Evolutionary conservation across 2,888 invertebrate species (phyloP), one percentile per base, ranked within the genome.

Genomic region (Heliconius ethilla): DNA sequence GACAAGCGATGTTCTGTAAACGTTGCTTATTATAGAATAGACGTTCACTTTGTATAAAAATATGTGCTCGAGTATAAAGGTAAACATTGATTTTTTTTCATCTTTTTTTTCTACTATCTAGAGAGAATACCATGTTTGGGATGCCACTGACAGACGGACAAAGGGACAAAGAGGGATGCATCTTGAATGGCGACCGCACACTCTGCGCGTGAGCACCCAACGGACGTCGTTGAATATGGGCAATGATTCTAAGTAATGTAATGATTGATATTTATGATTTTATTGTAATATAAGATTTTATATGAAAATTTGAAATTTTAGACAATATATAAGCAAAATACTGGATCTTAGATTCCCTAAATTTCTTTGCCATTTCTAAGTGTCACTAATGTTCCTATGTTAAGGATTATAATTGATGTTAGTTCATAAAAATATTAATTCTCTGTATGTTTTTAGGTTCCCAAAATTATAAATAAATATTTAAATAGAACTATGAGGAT

Each of bases 1-100:
- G 84, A 87, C 91, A 90, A 91, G 94, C 94, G 94, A 94, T 91
- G 93, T 92, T 92, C 93, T 93, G 94, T 93, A 94, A 94, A 92
- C 88, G 90, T 84, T 89, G 86, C 91, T 93, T 92, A 92, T 93
- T 93, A 93, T 93, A 87, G 89, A 90, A 93, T 93, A 87, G 89
- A 90, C 88, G 88, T 88, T 89, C 89, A 92, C 92, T 93, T 92
- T 94, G 93, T 93, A 92, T 93, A 90, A 93, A 93, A 93, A 92
- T 93, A 92, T 92, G 89, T 89, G 92, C 90, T 93, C 90, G 88
- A 92, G 89, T 93, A 93, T 93, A 92, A 94, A 93, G 91, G 93
- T 94, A 94, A 94, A 94, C 93, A 94, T 91, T 90, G 90, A 87
- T 91, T 92, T 94, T 33, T 51, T 51, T 51, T 22, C 51, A 3